phyloP scores from a whole-genome alignment of 2,113 vertebrate genomes.

The Xenopus borealis region DNA sequence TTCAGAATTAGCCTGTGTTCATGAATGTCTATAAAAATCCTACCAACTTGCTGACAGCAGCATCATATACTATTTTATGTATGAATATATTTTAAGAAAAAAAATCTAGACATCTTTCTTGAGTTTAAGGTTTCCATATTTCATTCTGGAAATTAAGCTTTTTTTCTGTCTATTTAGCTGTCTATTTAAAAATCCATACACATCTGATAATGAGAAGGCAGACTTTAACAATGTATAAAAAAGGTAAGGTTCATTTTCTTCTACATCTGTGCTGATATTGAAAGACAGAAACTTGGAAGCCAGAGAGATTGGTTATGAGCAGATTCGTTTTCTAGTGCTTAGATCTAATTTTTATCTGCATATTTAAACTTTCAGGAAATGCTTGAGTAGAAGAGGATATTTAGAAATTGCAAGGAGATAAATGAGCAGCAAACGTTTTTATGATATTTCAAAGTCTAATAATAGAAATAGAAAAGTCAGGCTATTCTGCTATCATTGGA shows the following conservation, averaged over 20 bases:
- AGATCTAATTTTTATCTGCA: background rate
- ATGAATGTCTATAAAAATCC: no score
- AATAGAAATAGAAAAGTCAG: slow-evolving; percentile 24
- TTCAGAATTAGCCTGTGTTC: no score
- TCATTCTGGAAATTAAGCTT: no score
- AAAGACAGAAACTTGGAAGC: background rate
- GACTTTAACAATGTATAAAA: no score
- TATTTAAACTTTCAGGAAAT: slow-evolving; percentile 12
- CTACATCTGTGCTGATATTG: background rate
- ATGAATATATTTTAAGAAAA: no score
- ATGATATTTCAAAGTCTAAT: slow-evolving; percentile 29
- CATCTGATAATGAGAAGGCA: no score
- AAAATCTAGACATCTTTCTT: no score
- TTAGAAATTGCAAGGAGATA: background rate
- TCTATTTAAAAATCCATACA: no score
- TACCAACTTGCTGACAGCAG: no score
- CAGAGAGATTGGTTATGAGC: background rate
- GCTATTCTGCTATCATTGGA: slow-evolving; percentile 23
- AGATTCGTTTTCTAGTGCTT: background rate
- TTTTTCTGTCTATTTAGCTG: no score
- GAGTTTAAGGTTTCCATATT: no score
- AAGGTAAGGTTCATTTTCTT: background rate
- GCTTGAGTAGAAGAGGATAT: background rate
- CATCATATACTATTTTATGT: no score
- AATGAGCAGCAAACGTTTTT: slow-evolving; percentile 17